Base-by-base conservation (phyloP, 2,113 vertebrate genomes). In the Podarcis raffonei region DNA sequence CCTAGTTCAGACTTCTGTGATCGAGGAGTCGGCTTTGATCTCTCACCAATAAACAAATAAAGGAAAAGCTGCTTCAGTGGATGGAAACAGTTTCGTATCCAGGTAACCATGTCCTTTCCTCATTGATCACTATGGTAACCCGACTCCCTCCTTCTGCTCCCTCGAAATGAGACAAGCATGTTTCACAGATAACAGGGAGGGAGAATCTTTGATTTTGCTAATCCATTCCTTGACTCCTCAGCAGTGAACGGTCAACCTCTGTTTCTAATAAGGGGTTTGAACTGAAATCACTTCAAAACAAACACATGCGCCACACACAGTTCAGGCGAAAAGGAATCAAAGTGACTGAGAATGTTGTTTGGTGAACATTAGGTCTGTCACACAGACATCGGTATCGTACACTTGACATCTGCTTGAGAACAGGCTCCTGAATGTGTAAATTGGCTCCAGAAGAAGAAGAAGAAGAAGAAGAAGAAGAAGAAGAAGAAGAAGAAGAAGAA, bases 41-140 rank as follows among this genome's bases (percentile, higher is more conserved):
- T 89, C 57, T 90, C 87, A 91, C 87, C 92, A 94, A 90, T 88
- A 95, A 94, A 94, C 91, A 95, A 92, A 94, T 39, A 89, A 1
- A 86, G 85, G 89, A 88, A 91, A 93, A 81, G 53, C n/a, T 86
- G 83, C 90, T 93, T 90, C 79, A 85, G 87, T 0, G 30, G 85
- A 94, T 84, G 79, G 86, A 72, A 93, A 86, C 94, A 84, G 78
- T 86, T 86, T 65, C 81, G 94, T 96, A 94, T 96, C 94, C 92
- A 96, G 93, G 96, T 95, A 96, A 96, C 96, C 85, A 77, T 0
- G 5, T 93, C 85, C 85, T 90, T 96, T 87, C 89, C 87, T 95
- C 94, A 94, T 86, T 89, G 95, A 95, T 96, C 94, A 85, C 95
- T 95, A 96, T 96, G 96, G 96, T 94, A 96, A 96, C 96, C 66